Conservation (phyloP, 2,888 invertebrate genomes). For the Scotopteryx bipunctaria region DNA sequence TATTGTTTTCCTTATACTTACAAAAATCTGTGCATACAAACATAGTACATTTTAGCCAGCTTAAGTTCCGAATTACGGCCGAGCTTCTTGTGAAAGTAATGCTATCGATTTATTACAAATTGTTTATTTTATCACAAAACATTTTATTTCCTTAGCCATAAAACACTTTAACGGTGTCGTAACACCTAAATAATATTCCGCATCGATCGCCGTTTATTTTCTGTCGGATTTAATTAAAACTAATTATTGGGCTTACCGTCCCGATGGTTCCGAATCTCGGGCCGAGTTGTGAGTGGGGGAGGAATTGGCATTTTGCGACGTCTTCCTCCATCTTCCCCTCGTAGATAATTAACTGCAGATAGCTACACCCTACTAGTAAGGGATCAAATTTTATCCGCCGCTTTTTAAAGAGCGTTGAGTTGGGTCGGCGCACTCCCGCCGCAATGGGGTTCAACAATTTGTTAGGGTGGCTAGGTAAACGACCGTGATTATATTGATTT, state of each 20-base stretch:
- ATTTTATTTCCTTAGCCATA: constrained; percentile 31
- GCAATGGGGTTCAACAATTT: constrained; percentile 75
- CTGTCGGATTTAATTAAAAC: constrained; percentile 76
- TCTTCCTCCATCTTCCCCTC: constrained; percentile 64
- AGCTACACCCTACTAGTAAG: constrained; percentile 62
- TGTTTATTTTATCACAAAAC: constrained; percentile 22
- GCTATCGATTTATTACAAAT: constrained; percentile 22
- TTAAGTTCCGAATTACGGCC: constrained; percentile 6
- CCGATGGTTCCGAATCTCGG: constrained; percentile 64
- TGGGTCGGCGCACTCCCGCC: constrained; percentile 52
- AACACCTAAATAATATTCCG: constrained; percentile 42
- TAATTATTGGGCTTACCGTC: constrained; percentile 71
- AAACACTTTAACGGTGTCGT: constrained; percentile 39
- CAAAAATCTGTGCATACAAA: neutral
- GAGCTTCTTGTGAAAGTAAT: constrained; percentile 10
- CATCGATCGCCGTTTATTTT: constrained; percentile 55
- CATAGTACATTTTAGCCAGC: too few relatives aligned
- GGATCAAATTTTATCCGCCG: constrained; percentile 75
- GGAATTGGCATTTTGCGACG: constrained; percentile 67
- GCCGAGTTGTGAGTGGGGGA: constrained; percentile 57
- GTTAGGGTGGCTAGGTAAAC: constrained; percentile 74
- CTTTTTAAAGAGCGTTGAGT: constrained; percentile 72
- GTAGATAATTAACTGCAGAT: constrained; percentile 82
- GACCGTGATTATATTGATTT: constrained; percentile 79
- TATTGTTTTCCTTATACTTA: neutral